Conservation (phyloP, 1,140 invertebrate genomes). For the Zeugodacus cucurbitae region DNA sequence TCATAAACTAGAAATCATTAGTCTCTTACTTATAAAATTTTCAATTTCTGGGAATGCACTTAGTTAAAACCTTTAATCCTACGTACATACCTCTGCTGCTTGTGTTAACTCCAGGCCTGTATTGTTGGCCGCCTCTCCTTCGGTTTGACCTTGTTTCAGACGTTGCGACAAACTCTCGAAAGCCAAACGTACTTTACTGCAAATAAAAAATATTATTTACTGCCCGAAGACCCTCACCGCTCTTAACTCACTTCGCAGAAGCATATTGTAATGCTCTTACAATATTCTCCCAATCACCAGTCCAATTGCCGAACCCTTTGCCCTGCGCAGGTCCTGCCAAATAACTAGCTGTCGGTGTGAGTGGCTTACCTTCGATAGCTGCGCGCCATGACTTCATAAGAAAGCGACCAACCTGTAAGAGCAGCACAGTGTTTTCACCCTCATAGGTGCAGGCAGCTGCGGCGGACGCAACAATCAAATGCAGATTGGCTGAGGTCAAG, state of each 20-base stretch:
- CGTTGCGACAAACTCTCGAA: conserved; percentile 74
- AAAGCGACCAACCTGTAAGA: conserved; percentile 88
- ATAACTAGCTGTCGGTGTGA: conserved; percentile 76
- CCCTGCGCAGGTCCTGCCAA: conserved; percentile 66
- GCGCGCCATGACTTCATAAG: conserved; percentile 80
- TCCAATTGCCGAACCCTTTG: conserved; percentile 68
- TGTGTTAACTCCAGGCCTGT: conserved; percentile 82
- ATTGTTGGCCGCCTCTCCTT: conserved; percentile 86
- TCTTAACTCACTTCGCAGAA: conserved; percentile 73
- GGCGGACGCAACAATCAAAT: conserved; percentile 79
- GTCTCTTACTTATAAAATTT: neutral
- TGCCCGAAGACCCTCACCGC: no score
- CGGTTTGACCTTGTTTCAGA: conserved; percentile 69
- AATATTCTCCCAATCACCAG: conserved; percentile 73
- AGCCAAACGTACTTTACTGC: conserved; percentile 75
- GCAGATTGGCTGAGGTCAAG: conserved; percentile 84
- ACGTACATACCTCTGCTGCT: conserved; percentile 73
- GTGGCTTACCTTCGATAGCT: conserved; percentile 67
- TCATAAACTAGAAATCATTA: no score
- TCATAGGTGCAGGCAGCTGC: conserved; percentile 82
- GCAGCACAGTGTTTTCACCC: conserved; percentile 65
- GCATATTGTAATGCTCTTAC: conserved; percentile 74
- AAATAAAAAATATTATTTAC: neutral
- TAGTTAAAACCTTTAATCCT: neutral
- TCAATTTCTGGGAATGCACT: no score